Base-by-base conservation (phyloP, 2,797 vertebrate genomes). In the Labeo calbasu region DNA sequence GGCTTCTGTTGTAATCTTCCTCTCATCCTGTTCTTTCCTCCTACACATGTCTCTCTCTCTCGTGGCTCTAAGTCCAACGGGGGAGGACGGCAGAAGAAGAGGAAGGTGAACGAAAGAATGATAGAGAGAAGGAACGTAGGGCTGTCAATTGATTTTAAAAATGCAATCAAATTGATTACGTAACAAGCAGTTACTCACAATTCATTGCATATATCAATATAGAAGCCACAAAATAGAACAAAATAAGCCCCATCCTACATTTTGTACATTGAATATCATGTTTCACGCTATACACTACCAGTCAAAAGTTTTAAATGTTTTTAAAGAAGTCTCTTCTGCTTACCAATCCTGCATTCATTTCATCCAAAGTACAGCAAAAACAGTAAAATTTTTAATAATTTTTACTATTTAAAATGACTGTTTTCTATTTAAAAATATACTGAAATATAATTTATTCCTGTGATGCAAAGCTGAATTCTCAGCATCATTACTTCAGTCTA, bases 41-140 rank as follows among this genome's bases (percentile, higher is more conserved):
- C 40, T 51, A 57, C 79, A 84, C n/a, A 66, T 25, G 77, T 15
- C 72, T 83, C 63, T 82, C 63, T 82, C 32, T 2, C 65, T 40
- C 19, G n/a, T 72, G 46, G 8, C 80, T 50, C 61, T 70, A 43
- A 10, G 82, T 55, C 61, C 50, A 77, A 25, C 14, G 53, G 71
- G 21, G 57, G 55, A 14, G 15, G 59, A 82, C 43, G 53, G 61
- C 46, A 53, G 32, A 55, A 11, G 65, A 78, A 46, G 50, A 48
- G 55, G 82, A 68, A 61, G 53, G 28, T 15, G 40, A 32, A 48
- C 1, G 14, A 40, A 2, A 63, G 17, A 43, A 48, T 57, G 43
- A 36, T 28, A 43, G 23, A 4, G 15, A 77, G 61, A 71, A 12
- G 43, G 2, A 28, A 36, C 4, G 6, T 5, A 43, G 3, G 48